Evolutionary conservation across 2,113 vertebrate species (phyloP).

Genomic region (Lutjanus erythropterus): DNA sequence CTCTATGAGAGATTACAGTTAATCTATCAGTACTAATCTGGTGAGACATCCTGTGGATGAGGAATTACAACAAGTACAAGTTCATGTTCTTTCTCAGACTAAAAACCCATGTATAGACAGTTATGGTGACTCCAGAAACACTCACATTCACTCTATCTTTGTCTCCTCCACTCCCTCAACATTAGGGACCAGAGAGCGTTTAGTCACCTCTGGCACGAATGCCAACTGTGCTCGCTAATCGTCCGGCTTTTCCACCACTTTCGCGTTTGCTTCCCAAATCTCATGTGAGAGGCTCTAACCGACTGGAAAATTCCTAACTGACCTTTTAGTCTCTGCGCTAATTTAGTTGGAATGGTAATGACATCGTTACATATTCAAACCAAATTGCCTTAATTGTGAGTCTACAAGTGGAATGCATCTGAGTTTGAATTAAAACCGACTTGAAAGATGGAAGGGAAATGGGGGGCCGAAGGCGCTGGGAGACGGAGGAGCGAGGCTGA

Average conservation of each 20-base stretch:
- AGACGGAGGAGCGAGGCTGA: slow-evolving; percentile 88
- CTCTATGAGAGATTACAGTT: not conserved
- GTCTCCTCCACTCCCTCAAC: slow-evolving; percentile 49
- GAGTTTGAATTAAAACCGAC: slow-evolving; percentile 93
- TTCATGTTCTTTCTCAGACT: slow-evolving; percentile 6
- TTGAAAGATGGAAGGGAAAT: slow-evolving; percentile 78
- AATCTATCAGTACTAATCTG: not conserved
- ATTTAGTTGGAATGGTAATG: slow-evolving; percentile 98
- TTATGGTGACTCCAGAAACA: slow-evolving; percentile 24
- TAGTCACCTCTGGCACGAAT: slow-evolving; percentile 53
- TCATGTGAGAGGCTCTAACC: slow-evolving; percentile 95
- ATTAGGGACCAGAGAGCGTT: slow-evolving; percentile 41
- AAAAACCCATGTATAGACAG: slow-evolving; percentile 17
- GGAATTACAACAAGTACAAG: slow-evolving; percentile 1
- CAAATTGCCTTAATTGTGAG: slow-evolving; percentile 99
- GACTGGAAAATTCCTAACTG: slow-evolving; percentile 96
- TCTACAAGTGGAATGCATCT: slow-evolving; percentile 90
- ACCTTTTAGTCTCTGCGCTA: slow-evolving; percentile 96
- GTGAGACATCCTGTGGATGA: slow-evolving; percentile 2
- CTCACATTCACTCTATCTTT: not conserved
- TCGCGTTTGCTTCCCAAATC: slow-evolving; percentile 87
- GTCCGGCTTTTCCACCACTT: slow-evolving; percentile 75
- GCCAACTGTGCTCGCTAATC: slow-evolving; percentile 84
- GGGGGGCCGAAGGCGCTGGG: slow-evolving; percentile 79
- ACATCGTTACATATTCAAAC: slow-evolving; percentile 98